These are phyloP conservation scores for Lepisosteus oculatus DNA, from an alignment of 2,113 vertebrate genomes.

Conservation along the genomic window DNA sequence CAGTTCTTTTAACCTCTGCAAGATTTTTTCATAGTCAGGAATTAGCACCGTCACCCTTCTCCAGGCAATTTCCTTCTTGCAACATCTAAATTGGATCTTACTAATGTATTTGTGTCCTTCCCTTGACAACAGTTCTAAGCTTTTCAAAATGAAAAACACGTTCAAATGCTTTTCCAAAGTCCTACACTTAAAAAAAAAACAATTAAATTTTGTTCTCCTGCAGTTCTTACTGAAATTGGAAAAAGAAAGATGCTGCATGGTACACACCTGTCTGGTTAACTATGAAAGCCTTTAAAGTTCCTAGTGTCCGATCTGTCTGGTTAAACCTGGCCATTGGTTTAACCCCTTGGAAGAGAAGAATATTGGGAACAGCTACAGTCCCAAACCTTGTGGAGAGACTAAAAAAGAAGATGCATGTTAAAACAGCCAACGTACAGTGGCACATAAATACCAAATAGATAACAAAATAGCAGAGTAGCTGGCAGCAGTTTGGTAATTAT, in stretches of 20 bases:
- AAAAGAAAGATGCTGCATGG: background rate
- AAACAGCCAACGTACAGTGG: no score
- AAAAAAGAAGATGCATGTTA: conserved; percentile 11
- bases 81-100: no score
- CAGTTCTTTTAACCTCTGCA: no score
- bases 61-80: no score
- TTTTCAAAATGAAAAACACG: no score
- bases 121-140: no score
- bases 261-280: conserved; percentile 90
- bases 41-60: no score
- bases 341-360: conserved; percentile 93
- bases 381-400: conserved; percentile 96
- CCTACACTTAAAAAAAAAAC: background rate
- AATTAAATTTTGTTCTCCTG: background rate
- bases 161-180: background rate
- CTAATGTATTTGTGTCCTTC: no score
- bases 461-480: no score
- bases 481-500: background rate
- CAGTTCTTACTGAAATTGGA: background rate
- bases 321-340: conserved; percentile 98
- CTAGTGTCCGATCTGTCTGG: conserved; percentile 87
- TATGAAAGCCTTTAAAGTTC: conserved; percentile 85
- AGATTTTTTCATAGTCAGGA: no score
- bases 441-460: no score
- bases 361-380: conserved; percentile 95